Evolutionary conservation across 2,888 invertebrate genomes (phyloP).

Genomic region (Linnaemya tessellans): DNA sequence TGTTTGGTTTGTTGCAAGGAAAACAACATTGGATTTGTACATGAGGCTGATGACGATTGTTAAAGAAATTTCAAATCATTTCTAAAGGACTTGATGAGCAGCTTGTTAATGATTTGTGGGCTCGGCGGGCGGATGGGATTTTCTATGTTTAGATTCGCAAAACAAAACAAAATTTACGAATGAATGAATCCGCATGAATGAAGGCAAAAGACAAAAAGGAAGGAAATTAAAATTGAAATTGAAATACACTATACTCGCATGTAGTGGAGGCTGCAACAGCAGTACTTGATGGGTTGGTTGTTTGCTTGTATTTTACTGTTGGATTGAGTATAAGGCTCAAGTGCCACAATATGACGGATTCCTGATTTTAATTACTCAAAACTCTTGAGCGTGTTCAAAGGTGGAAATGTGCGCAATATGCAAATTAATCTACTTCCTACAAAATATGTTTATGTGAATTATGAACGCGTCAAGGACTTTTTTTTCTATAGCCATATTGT

Average conservation of each 20-base stretch:
- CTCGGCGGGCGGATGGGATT: slow-evolving; percentile 26
- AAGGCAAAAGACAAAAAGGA: slow-evolving; percentile 57
- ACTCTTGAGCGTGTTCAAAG: slow-evolving; percentile 73
- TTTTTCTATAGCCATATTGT: slow-evolving; percentile 67
- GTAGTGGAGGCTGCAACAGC: neutral
- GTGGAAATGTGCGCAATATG: slow-evolving; percentile 75
- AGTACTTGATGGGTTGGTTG: slow-evolving; percentile 10
- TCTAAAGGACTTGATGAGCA: slow-evolving; percentile 69
- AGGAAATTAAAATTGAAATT: slow-evolving; percentile 65
- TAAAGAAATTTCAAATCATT: slow-evolving; percentile 70
- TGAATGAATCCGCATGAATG: slow-evolving; percentile 66
- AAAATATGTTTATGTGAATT: slow-evolving; percentile 78
- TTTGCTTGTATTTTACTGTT: slow-evolving; percentile 15
- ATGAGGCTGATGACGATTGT: slow-evolving; percentile 52
- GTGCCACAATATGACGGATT: slow-evolving; percentile 73
- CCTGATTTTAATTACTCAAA: slow-evolving; percentile 74
- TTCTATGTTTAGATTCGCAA: slow-evolving; percentile 48
- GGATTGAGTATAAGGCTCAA: slow-evolving; percentile 67
- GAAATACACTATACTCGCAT: slow-evolving; percentile 19
- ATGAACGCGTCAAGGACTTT: slow-evolving; percentile 80
- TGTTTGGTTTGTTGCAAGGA: slow-evolving; percentile 43
- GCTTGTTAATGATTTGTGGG: slow-evolving; percentile 70
- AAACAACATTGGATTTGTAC: slow-evolving; percentile 26
- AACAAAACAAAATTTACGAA: slow-evolving; percentile 64
- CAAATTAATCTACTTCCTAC: slow-evolving; percentile 82